Conservation (phyloP, 1,140 invertebrate genomes). For the Vanessa tameamea region DNA sequence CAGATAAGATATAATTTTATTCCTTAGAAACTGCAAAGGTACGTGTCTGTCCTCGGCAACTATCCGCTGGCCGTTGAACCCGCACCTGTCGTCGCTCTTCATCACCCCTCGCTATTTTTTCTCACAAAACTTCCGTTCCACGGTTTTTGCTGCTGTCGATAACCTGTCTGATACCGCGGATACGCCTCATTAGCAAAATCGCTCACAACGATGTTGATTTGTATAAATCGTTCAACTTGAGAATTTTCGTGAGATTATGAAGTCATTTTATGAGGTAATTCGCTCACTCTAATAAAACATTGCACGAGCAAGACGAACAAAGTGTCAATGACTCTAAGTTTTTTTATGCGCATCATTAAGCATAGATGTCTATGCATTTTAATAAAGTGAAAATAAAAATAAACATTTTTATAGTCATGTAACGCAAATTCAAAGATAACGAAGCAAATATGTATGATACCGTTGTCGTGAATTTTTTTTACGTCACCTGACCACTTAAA, state of each 20-base stretch:
- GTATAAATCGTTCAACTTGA: constrained; percentile 54
- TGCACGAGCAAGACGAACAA: constrained; percentile 27
- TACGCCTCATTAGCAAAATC: constrained; percentile 73
- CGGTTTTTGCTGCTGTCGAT: constrained; percentile 71
- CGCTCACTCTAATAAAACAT: constrained; percentile 55
- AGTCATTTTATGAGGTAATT: constrained; percentile 54
- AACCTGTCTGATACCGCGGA: constrained; percentile 70
- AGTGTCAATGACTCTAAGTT: constrained; percentile 54
- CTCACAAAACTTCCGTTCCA: constrained; percentile 71
- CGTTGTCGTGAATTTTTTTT: too few relatives aligned
- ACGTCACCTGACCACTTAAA: too few relatives aligned
- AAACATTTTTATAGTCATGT: too few relatives aligned
- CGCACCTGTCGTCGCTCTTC: constrained; percentile 64
- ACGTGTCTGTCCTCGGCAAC: constrained; percentile 52
- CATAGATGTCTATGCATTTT: too few relatives aligned
- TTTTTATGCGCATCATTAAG: too few relatives aligned
- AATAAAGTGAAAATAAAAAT: too few relatives aligned
- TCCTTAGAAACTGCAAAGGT: constrained; percentile 51
- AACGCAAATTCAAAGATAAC: too few relatives aligned
- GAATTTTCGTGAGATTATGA: constrained; percentile 34
- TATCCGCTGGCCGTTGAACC: constrained; percentile 67
- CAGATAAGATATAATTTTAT: constrained; percentile 55
- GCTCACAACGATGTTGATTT: constrained; percentile 56
- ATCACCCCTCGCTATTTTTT: constrained; percentile 72
- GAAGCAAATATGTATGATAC: too few relatives aligned